phyloP scores from a whole-genome alignment of 2,113 vertebrate genomes.

The Myrmophylax atrothorax region DNA sequence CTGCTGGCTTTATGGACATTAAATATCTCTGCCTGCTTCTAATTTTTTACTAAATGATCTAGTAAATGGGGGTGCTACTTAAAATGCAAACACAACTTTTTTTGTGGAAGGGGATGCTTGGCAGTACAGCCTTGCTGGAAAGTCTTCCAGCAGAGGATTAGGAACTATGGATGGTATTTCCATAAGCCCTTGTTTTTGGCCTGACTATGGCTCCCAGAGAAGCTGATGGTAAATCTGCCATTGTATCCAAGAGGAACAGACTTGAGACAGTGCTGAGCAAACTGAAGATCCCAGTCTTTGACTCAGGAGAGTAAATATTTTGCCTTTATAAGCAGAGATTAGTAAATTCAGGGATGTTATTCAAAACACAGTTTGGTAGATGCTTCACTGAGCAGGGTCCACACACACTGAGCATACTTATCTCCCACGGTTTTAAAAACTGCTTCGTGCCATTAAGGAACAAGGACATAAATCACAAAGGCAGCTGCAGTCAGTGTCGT shows the following conservation, averaged over 20 bases:
- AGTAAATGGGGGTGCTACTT: not conserved
- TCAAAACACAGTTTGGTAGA: conserved; percentile 39
- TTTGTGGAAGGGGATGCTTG: not conserved
- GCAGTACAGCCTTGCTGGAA: conserved; percentile 6
- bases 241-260: conserved; percentile 51
- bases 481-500: not conserved
- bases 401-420: not conserved
- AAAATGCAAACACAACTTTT: not conserved
- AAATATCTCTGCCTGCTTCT: not conserved
- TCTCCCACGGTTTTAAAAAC: not conserved
- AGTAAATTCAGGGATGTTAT: conserved; percentile 34
- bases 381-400: conserved; percentile 1
- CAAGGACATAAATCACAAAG: conserved; percentile 14
- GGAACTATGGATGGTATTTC: conserved; percentile 39
- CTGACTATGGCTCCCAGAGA: conserved; percentile 35
- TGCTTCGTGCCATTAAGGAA: not conserved
- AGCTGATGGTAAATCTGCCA: conserved; percentile 48
- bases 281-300: conserved; percentile 53
- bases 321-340: conserved; percentile 41
- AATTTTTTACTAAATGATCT: not conserved
- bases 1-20: not conserved
- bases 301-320: conserved; percentile 58
- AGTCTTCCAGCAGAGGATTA: conserved; percentile 43
- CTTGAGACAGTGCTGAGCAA: conserved; percentile 32
- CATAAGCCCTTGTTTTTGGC: conserved; percentile 49